Base-by-base conservation (phyloP, 2,797 vertebrate genomes). In the Oryzias dopingdopingensis region DNA sequence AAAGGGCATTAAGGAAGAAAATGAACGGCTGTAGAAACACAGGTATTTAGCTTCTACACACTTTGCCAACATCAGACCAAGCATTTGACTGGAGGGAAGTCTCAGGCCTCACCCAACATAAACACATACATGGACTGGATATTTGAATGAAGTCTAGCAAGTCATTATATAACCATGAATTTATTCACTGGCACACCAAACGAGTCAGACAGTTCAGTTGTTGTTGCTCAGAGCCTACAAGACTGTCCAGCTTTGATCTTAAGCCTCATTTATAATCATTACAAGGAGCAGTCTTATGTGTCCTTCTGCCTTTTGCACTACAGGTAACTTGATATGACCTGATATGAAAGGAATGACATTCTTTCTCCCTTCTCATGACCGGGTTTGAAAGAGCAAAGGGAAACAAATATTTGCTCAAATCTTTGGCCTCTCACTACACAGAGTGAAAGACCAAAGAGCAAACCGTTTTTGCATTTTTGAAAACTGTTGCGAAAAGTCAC, bases 241-340 rank as follows among this genome's bases (percentile, higher is more conserved):
- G 52, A 71, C 58, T 54, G 70, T 67, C 51, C 56, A 42, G 62
- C 87, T 84, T 85, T 87, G 83, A 88, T 83, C 66, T 79, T 62
- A 62, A 65, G 52, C 47, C 74, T 68, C 51, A 58, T 51, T 62
- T 74, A 56, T 72, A 79, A 59, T 63, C 72, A 77, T 84, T 82
- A 82, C 60, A 49, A 50, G 56, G 62, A 57, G 77, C 83, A 76
- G 62, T 77, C 76, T 65, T 49, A 78, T 79, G 77, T 75, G 77
- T 59, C 74, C 74, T 87, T 56, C 22, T 60, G 67, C 26, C 26
- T 86, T 84, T 81, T 77, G 64, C 42, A 43, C 47, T 64, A 49
- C 49, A 50, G 29, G 81, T 43, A 82, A 88, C 76, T 23, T 71
- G 74, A 87, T 84, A 75, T 37, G 48, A 70, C 67, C 77, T 41